A percentile compares a stretch with the other conserved stretches of the same genome.
These are phyloP conservation scores for Zootoca vivipara DNA, from an alignment of 2,113 vertebrate genomes.

Conservation along the genomic window DNA sequence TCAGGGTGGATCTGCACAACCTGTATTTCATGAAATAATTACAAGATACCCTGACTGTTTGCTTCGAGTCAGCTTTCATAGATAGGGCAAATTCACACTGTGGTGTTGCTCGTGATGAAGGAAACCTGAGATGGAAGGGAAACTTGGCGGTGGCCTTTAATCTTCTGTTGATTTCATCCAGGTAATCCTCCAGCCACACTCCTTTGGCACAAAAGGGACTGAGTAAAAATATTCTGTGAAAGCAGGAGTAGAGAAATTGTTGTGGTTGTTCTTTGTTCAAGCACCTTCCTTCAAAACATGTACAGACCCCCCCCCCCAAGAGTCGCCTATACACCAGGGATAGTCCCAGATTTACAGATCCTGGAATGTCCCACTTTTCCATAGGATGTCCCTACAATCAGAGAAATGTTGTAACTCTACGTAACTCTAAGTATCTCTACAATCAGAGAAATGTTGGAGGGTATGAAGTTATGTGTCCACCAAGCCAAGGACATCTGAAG, in stretches of 20 bases:
- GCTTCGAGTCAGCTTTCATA: not conserved
- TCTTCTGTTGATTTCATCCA: not conserved
- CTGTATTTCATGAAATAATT: not conserved
- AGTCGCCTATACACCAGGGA: no score
- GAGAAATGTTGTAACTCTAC: no score
- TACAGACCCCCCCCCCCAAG: not conserved
- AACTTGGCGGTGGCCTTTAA: not conserved
- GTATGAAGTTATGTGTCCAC: no score
- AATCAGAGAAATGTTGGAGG: no score
- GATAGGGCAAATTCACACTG: not conserved
- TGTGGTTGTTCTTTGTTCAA: not conserved
- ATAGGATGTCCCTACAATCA: no score
- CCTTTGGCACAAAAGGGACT: not conserved
- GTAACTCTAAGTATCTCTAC: no score
- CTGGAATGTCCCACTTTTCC: no score
- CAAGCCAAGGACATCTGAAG: no score
- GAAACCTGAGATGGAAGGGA: not conserved
- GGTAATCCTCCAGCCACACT: not conserved
- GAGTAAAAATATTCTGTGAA: not conserved
- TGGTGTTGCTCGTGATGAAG: not conserved
- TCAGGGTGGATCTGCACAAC: not conserved
- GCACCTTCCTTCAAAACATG: not conserved
- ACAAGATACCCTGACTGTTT: not conserved
- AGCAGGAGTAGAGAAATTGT: not conserved
- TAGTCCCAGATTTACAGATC: no score